Evolutionary conservation across 2,113 vertebrate genomes (phyloP), one percentile per base, ranked within the genome.

Genomic region (Plectropomus leopardus): DNA sequence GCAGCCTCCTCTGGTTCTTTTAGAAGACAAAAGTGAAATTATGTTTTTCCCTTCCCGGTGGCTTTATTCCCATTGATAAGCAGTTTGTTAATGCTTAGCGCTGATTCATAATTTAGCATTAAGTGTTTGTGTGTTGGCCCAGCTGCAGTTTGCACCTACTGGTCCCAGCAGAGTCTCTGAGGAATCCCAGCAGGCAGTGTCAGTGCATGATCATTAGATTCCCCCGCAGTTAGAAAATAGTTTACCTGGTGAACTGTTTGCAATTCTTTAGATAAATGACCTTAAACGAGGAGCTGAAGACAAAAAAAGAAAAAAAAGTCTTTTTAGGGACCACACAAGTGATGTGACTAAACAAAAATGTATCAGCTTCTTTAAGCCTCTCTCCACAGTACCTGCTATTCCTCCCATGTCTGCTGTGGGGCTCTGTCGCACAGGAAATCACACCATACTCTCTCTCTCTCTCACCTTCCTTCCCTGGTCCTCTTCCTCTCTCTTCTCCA

Each of bases 391-490:
- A 79, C 88, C 90, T 95, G 94, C 93, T 93, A 86, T 95, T 94
- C 95, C 94, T 60, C 63, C 40, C 83, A 26, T 81, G 89, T 92
- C 95, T 95, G 95, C 93, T 95, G 91, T 94, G 95, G 88, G 95
- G 93, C 95, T 95, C 94, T 95, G 93, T 92, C 91, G 91, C 90
- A 92, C 90, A 91, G 92, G 80, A 94, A 95, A 95, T 94, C 87
- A 85, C 83, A 72, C 60, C 15, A 7, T 16, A 9, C 50, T 83
- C 80, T 77, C 70, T 65, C 65, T 40, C 36, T 40, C 36, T 40
- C 36, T 40, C 11, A 60, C 77, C 70, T 80, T 36, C 70, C 63
- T 66, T 54, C 65, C 60, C 82, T 72, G 24, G 0, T 54, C 42
- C 68, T 69, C 79, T 68, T 63, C 24, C 58, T 61, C 74, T 71